Base-by-base conservation (phyloP, 2,113 vertebrate species). In the Baryphthengus martii region DNA sequence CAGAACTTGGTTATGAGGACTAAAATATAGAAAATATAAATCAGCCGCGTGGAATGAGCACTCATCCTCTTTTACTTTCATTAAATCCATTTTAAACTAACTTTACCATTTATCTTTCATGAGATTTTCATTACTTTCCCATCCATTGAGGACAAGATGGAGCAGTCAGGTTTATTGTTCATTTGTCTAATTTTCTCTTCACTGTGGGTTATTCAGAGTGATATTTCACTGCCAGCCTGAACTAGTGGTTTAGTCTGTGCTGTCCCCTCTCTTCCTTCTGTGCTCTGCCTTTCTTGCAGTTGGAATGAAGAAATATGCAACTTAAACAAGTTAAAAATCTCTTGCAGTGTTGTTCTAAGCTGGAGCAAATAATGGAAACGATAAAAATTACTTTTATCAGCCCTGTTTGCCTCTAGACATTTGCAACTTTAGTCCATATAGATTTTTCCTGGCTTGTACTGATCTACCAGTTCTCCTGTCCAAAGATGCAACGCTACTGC, bases 161-260 rank as follows among this genome's bases (percentile, higher is more conserved):
- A 95, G 74, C 71, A 80, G 68, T 95, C 89, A 85, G 77, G 91
- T 93, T 96, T 95, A 95, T 88, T 67, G 31, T 96, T 85, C 85
- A 90, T 97, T 97, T 97, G 65, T 96, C 87, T 97, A 82, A 96
- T 96, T 74, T 97, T 49, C 85, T 88, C 71, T 86, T 97, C 28
- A 5, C 68, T 56, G 66, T 72, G 86, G 86, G 84, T 88, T 96
- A 74, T 86, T 74, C 83, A 88, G 25, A 47, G 47, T 70, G 82
- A 35, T 91, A 72, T 87, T 96, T 97, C 47, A 37, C 63, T 91
- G 87, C 84, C 61, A 94, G 37, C 10, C 52, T 88, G 50, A 70
- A 45, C 52, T 53, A 39, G 25, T 74, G 81, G 31, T 84, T 82
- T 31, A 61, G 58, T 59, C 47, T 52, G 40, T 71, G 55, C 61